A percentile compares a stretch with the other conserved stretches of the same genome.
Conservation (phyloP, 2,797 vertebrate species). For the Eulemur mongoz region DNA sequence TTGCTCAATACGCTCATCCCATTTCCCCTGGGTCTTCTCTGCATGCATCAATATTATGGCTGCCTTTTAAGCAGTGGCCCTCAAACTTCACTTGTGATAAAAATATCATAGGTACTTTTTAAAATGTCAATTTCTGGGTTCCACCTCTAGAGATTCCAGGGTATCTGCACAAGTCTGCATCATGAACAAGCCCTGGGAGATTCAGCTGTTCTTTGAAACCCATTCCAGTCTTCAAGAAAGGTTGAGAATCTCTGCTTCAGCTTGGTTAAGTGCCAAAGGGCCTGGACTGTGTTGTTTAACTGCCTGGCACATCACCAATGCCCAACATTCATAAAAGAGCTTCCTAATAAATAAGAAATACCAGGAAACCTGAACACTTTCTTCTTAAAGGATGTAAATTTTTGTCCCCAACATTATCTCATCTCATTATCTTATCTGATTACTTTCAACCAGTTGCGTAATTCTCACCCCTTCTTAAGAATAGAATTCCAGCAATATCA, state of each 20-base stretch:
- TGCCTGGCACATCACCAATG: background rate
- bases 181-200: background rate
- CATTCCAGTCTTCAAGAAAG: background rate
- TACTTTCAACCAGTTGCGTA: background rate
- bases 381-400: background rate
- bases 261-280: background rate
- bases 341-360: background rate
- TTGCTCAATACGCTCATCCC: background rate
- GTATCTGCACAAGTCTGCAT: background rate
- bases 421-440: too few relatives aligned
- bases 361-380: background rate
- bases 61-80: background rate
- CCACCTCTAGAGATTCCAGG: background rate
- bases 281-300: background rate
- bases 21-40: background rate
- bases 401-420: background rate
- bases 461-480: background rate
- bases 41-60: background rate
- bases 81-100: background rate
- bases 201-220: background rate
- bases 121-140: background rate
- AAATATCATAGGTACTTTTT: constrained; percentile 5
- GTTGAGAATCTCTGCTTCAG: background rate
- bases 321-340: background rate
- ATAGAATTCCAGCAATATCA: background rate